Conservation (phyloP, 2,113 vertebrate species). For the Azemiops feae region DNA sequence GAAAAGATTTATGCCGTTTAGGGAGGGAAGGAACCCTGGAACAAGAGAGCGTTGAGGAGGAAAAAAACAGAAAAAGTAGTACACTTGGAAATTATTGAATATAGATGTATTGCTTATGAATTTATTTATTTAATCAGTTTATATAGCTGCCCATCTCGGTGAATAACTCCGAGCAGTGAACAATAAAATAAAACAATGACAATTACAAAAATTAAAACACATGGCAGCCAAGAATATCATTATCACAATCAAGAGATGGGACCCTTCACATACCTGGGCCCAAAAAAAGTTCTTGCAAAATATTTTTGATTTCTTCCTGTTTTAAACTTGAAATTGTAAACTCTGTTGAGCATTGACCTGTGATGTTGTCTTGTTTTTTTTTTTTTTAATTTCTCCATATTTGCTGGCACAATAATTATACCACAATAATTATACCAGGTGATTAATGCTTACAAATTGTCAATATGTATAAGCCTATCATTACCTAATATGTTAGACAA, state of each 20-base stretch:
- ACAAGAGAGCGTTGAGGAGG: neutral
- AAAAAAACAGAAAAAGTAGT: neutral
- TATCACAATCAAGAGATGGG: neutral
- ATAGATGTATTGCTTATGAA: neutral
- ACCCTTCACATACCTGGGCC: neutral
- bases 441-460: neutral
- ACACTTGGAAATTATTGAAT: neutral
- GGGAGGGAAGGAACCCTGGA: neutral
- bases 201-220: neutral
- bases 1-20: neutral
- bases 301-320: neutral
- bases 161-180: neutral
- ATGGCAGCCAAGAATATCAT: neutral
- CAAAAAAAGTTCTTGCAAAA: neutral
- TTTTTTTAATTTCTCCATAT: neutral
- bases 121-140: neutral
- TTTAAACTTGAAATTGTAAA: neutral
- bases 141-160: neutral
- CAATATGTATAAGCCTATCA: neutral
- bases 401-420: neutral
- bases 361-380: neutral
- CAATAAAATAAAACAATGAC: neutral
- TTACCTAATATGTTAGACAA: neutral
- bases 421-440: neutral
- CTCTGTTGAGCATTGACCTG: neutral